These are phyloP conservation scores for Parnassius mnemosyne DNA, from an alignment of 2,888 invertebrate species.

Conservation along the genomic window DNA sequence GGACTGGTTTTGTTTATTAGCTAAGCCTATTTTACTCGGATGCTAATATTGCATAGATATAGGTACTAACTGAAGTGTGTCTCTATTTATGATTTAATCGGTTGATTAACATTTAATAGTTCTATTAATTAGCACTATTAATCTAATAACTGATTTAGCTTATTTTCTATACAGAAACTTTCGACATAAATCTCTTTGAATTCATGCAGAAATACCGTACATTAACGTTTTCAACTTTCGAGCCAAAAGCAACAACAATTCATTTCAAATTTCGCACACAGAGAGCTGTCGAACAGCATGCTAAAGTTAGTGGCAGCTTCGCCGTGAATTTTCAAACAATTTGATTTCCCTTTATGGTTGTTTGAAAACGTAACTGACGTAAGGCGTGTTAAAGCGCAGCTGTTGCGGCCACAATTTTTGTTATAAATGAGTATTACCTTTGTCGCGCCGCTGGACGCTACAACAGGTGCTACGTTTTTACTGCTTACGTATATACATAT, in stretches of 20 bases:
- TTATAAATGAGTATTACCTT: neutral
- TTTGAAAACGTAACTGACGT: conserved; percentile 1
- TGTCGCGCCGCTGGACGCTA: too few relatives aligned
- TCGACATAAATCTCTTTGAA: too few relatives aligned
- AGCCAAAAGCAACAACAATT: neutral
- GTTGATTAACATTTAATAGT: too few relatives aligned
- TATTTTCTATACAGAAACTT: neutral
- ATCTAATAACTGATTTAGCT: neutral
- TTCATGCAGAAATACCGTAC: too few relatives aligned
- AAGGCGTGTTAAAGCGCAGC: neutral
- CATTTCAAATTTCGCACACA: neutral
- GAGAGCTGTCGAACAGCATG: conserved; percentile 1
- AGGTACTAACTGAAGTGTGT: too few relatives aligned
- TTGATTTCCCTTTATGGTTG: conserved; percentile 4
- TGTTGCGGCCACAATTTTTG: neutral
- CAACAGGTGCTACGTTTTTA: too few relatives aligned
- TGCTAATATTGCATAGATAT: too few relatives aligned
- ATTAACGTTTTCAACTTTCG: neutral
- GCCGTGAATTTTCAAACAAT: conserved; percentile 6
- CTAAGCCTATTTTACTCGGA: neutral
- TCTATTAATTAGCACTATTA: too few relatives aligned
- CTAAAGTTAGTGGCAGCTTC: neutral
- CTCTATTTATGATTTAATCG: too few relatives aligned
- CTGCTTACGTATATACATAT: too few relatives aligned
- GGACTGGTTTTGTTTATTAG: neutral